phyloP scores from a whole-genome alignment of 2,888 invertebrate species.

The Thymelicus acteon region DNA sequence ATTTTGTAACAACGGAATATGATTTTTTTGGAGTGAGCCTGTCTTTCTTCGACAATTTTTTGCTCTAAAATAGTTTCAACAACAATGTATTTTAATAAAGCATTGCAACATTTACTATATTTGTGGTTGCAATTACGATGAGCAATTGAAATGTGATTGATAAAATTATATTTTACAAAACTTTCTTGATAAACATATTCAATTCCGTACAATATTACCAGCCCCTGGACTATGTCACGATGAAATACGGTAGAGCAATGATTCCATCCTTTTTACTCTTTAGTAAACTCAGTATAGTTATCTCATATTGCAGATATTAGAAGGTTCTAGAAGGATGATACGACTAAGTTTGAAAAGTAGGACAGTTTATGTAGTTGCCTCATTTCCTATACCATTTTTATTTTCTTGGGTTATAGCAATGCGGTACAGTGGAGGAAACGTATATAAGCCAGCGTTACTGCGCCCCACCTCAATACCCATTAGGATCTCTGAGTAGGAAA shows the following conservation, averaged over 20 bases:
- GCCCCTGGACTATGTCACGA: slow-evolving; percentile 25
- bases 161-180: too few species aligned
- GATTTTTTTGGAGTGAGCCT: too few species aligned
- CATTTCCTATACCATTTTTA: background rate
- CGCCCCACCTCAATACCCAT: slow-evolving; percentile 55
- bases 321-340: slow-evolving; percentile 60
- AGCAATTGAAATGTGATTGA: too few species aligned
- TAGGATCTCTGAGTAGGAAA: slow-evolving; percentile 58
- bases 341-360: slow-evolving; percentile 43
- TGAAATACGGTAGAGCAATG: slow-evolving; percentile 49
- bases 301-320: slow-evolving; percentile 49
- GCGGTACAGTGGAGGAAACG: slow-evolving; percentile 44
- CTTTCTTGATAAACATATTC: too few species aligned
- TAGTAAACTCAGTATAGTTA: slow-evolving; percentile 38
- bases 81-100: too few species aligned
- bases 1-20: too few species aligned
- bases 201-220: too few species aligned
- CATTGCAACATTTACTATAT: too few species aligned
- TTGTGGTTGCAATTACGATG: too few species aligned
- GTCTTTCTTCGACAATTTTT: too few species aligned
- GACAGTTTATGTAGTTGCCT: background rate
- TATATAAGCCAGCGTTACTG: slow-evolving; percentile 55
- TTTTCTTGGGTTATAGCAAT: slow-evolving; percentile 21
- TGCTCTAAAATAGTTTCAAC: too few species aligned
- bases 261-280: slow-evolving; percentile 26